Evolutionary conservation across 37 sponge, comb jelly and placozoan species (phyloP), one percentile per base, ranked within the genome.

Genomic region (Diacarnus erythraeanus): DNA sequence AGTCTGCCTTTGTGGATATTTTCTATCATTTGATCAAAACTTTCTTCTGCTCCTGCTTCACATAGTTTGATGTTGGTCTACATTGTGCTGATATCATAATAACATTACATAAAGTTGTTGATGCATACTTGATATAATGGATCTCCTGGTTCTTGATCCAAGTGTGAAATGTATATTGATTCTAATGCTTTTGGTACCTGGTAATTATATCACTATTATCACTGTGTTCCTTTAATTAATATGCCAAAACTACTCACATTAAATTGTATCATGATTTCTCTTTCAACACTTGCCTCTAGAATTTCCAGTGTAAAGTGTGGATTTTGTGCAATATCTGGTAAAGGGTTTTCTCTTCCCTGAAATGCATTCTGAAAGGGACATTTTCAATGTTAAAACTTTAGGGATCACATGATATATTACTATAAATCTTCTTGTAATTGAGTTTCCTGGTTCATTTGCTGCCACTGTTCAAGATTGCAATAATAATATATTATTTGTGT

Each of bases 1-100:
- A 85, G 57, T 43, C 36, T 63, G 29, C 86, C 86, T 35, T 42
- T 51, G 38, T 85, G 56, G 18, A 85, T 64, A 44, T 78, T 85
- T 42, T 56, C 64, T 31, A 85, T 72, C 56, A 85, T 78, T 51
- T 44, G 59, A 26, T 44, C 54, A 72, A 64, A 64, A 23, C 42
- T 54, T 6, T 42, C 42, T 0, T 84, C 65, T 26, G 83, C 23
- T 33, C 40, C 25, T 1, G 3, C 42, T 37, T 59, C 66, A 66
- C 30, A 44, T 22, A 60, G 38, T 30, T 64, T 57, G 3, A 76
- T n/a, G 34, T 75, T 5, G 8, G 76, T 57, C 84, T 83, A 43
- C 3, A 22, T 23, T 25, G 42, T 18, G 38, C 25, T 20, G 23
- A 23, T 27, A 17, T n/a, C 3, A 22, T 26, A 72, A 3, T 43